Percentiles rank a stretch among this genome's conserved stretches.
Conservation (phyloP, 2,797 vertebrate genomes). For the Phrynocephalus guinanensis region DNA sequence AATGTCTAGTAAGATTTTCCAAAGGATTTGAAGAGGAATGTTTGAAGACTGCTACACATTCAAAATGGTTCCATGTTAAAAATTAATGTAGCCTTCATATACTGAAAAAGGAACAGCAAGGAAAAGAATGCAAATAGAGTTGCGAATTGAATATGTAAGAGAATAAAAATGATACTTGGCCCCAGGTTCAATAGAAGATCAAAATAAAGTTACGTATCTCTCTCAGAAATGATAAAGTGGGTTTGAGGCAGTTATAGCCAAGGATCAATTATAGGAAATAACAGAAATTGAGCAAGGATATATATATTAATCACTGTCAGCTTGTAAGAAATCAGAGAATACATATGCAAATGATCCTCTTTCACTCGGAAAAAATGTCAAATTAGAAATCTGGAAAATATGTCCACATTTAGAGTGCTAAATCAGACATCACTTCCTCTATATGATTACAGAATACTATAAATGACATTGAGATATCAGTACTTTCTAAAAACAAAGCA, state of each 20-base stretch:
- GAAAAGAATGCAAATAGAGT: not conserved
- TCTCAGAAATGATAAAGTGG: not conserved
- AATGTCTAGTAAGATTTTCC: constrained; percentile 11
- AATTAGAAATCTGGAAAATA: not conserved
- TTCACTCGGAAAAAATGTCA: not conserved
- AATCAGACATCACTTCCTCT: not conserved
- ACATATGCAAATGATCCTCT: not conserved
- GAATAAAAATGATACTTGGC: not conserved
- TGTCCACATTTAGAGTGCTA: not conserved
- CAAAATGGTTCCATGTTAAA: not conserved
- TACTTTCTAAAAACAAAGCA: not conserved
- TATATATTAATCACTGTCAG: not conserved
- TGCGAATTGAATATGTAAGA: rapidly evolving
- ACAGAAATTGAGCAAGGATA: not conserved
- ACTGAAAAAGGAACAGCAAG: not conserved
- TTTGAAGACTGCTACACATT: not conserved
- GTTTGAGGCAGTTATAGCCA: not conserved
- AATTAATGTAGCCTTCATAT: not conserved
- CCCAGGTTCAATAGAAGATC: not conserved
- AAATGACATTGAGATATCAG: not conserved
- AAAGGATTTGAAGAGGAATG: not conserved
- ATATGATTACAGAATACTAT: not conserved
- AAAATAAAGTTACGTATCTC: not conserved
- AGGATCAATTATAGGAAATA: not conserved
- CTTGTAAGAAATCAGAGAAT: not conserved